Evolutionary conservation across 1,140 invertebrate genomes (phyloP).

Genomic region (Magallana ariakensis): DNA sequence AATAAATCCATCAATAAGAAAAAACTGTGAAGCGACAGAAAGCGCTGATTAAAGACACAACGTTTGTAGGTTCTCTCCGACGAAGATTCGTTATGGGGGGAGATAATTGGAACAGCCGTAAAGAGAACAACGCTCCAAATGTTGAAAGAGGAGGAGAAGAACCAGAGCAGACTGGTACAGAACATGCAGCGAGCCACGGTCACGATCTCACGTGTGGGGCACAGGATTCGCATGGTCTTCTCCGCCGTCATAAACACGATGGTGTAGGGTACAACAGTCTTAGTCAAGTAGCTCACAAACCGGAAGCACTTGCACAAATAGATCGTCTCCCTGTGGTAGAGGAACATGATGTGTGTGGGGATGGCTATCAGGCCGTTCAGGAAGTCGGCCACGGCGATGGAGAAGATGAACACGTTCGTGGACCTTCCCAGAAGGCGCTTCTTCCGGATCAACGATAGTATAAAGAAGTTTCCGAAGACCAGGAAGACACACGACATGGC

Average conservation of each 20-base stretch:
- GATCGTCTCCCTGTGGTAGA: conserved; percentile 50
- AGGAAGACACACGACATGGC: conserved; percentile 33
- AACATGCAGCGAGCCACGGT: conserved; percentile 70
- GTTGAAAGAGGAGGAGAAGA: conserved; percentile 71
- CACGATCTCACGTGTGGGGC: conserved; percentile 60
- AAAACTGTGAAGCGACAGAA: conserved; percentile 60
- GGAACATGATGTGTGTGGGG: conserved; percentile 61
- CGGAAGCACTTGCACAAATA: conserved; percentile 68
- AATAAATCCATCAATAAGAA: conserved; percentile 64
- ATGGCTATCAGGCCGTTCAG: conserved; percentile 62
- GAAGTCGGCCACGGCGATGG: conserved; percentile 67
- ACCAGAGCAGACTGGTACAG: conserved; percentile 69
- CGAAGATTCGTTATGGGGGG: neutral
- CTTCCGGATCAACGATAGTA: conserved; percentile 50
- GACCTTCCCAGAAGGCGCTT: conserved; percentile 69
- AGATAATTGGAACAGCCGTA: conserved; percentile 44
- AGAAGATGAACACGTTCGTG: conserved; percentile 72
- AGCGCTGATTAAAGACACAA: conserved; percentile 62
- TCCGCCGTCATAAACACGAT: conserved; percentile 66
- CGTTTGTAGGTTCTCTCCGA: conserved; percentile 18
- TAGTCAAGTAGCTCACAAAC: conserved; percentile 64
- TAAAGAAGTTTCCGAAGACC: conserved; percentile 50
- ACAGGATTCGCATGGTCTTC: conserved; percentile 61
- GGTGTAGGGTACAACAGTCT: conserved; percentile 68
- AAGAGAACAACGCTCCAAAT: conserved; percentile 72